Evolutionary conservation across 2,797 vertebrate species (phyloP).

Genomic region (Coilia nasus): DNA sequence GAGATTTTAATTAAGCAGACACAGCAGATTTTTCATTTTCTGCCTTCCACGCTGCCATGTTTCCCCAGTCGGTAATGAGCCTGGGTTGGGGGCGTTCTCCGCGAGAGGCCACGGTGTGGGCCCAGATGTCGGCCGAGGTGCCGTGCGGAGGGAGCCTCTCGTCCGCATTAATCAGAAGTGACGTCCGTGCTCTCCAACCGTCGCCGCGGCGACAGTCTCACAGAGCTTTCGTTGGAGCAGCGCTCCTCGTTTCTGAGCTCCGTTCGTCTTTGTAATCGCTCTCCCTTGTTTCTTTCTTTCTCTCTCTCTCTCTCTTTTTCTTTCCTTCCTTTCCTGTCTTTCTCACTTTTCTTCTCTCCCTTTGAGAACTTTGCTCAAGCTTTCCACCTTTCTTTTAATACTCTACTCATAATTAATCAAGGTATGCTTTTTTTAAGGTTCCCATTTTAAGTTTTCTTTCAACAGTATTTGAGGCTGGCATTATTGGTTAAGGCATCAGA

Average conservation of each 20-base stretch:
- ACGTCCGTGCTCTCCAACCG: slow-evolving; percentile 50
- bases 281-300: neutral
- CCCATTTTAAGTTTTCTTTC: neutral
- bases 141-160: slow-evolving; percentile 47
- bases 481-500: neutral
- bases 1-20: slow-evolving; percentile 75
- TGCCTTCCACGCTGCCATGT: slow-evolving; percentile 56
- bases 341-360: neutral
- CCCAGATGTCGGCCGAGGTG: slow-evolving; percentile 71
- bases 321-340: neutral
- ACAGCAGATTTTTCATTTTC: slow-evolving; percentile 59
- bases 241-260: neutral
- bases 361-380: neutral
- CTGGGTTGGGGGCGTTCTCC: slow-evolving; percentile 69
- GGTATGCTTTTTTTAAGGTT: neutral
- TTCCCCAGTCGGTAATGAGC: slow-evolving; percentile 73
- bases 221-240: neutral
- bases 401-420: neutral
- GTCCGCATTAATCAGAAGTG: slow-evolving; percentile 68
- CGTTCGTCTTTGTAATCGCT: neutral
- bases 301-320: neutral
- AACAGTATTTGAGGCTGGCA: neutral
- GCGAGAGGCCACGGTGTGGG: slow-evolving; percentile 60
- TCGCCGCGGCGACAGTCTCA: slow-evolving; percentile 40
- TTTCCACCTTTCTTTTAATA: neutral